These are phyloP conservation scores for Rugalucina vietnamica DNA, from an alignment of 2,888 invertebrate genomes.

Conservation along the genomic window DNA sequence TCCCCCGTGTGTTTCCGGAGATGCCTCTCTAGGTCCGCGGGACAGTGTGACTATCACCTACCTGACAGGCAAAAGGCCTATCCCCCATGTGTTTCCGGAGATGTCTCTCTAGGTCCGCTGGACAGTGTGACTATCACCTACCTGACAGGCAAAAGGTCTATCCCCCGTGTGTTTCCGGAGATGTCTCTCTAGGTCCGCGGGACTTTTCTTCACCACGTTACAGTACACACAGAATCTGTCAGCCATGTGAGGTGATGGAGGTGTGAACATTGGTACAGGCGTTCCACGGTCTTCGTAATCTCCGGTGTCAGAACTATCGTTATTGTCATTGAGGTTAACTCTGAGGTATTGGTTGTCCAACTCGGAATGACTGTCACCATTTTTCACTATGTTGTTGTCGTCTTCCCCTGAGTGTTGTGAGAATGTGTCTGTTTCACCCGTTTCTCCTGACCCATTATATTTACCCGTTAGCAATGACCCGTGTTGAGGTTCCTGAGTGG, in stretches of 20 bases:
- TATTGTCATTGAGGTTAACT: conserved; percentile 37
- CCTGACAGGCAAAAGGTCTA: conserved; percentile 78
- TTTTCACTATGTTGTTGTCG: background rate
- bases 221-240: conserved; percentile 79
- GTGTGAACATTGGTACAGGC: conserved; percentile 11
- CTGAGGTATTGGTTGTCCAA: conserved; percentile 35
- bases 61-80: conserved; percentile 78
- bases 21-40: conserved; percentile 79
- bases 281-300: conserved; percentile 12
- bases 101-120: conserved; percentile 79
- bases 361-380: background rate
- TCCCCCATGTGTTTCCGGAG: conserved; percentile 81
- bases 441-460: background rate
- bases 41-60: conserved; percentile 71
- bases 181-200: conserved; percentile 79
- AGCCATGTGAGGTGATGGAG: conserved; percentile 33
- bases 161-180: conserved; percentile 81
- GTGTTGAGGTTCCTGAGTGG: conserved; percentile 49
- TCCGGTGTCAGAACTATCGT: conserved; percentile 17
- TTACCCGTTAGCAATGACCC: conserved; percentile 46
- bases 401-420: conserved; percentile 9
- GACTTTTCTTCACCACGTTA: conserved; percentile 78
- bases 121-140: conserved; percentile 71
- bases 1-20: conserved; percentile 81
- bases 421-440: conserved; percentile 7